These are phyloP conservation scores for Standfussiana lucernea DNA, from an alignment of 2,888 invertebrate genomes.

Conservation along the genomic window DNA sequence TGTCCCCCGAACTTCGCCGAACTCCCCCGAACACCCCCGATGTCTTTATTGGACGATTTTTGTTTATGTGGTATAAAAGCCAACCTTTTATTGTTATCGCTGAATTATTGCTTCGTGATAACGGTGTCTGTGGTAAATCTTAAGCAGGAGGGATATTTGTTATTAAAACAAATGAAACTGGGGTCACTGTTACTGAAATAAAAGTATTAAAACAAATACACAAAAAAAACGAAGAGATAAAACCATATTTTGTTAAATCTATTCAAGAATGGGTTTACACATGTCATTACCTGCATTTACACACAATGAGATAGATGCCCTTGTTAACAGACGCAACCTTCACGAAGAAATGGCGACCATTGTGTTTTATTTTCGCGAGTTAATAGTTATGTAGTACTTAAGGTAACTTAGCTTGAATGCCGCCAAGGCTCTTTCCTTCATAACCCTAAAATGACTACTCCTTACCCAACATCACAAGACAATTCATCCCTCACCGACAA, in stretches of 20 bases:
- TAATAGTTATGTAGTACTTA: neutral
- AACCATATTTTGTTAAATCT: no score
- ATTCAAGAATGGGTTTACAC: neutral
- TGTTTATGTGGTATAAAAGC: conserved; percentile 73
- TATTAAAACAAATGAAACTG: conserved; percentile 21
- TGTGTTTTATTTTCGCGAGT: neutral
- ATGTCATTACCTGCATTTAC: neutral
- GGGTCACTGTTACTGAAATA: neutral
- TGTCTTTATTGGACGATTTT: conserved; percentile 79
- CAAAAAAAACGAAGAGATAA: neutral
- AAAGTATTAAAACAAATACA: neutral
- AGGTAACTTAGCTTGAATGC: neutral
- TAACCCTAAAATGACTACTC: conserved; percentile 31
- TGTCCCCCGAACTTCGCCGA: conserved; percentile 69
- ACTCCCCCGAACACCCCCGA: conserved; percentile 62
- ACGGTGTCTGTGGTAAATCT: conserved; percentile 45
- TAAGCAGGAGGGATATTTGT: conserved; percentile 27
- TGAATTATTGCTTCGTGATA: conserved; percentile 70
- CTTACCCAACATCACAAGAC: conserved; percentile 42
- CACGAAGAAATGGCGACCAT: neutral
- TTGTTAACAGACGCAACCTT: neutral
- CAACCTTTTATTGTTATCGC: conserved; percentile 73
- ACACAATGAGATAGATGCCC: neutral
- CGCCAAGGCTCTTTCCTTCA: neutral
- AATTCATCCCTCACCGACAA: conserved; percentile 55